These are phyloP conservation scores for Rhinatrema bivittatum DNA, from an alignment of 2,797 vertebrate species.

Conservation along the genomic window DNA sequence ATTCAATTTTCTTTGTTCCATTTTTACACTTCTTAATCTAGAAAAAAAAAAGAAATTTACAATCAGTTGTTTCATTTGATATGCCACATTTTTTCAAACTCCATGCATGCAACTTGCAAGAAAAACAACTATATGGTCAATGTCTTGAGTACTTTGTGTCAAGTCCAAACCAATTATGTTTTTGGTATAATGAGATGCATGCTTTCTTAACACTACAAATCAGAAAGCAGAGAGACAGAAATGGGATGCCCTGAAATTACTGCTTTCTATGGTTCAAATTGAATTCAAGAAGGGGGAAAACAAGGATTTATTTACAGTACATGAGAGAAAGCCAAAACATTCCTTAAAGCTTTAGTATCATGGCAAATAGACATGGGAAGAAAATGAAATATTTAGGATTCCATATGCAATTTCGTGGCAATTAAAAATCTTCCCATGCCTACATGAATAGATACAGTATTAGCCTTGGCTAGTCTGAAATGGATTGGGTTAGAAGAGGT, in stretches of 20 bases:
- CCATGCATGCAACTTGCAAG: slow-evolving; percentile 77
- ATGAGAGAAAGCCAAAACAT: slow-evolving; percentile 67
- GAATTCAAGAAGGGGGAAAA: slow-evolving; percentile 40
- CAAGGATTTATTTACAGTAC: slow-evolving; percentile 41
- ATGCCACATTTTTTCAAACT: slow-evolving; percentile 55
- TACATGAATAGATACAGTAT: slow-evolving; percentile 64
- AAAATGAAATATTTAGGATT: slow-evolving; percentile 26
- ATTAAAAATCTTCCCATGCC: slow-evolving; percentile 59
- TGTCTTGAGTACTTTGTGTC: slow-evolving; percentile 62
- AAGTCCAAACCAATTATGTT: slow-evolving; percentile 53
- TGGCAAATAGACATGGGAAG: slow-evolving; percentile 71
- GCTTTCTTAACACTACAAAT: slow-evolving; percentile 70
- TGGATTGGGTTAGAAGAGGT: slow-evolving; percentile 63
- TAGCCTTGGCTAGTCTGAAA: slow-evolving; percentile 64
- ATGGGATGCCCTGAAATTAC: slow-evolving; percentile 57
- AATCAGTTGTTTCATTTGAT: slow-evolving; percentile 52
- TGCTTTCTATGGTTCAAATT: slow-evolving; percentile 43
- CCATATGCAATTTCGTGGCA: slow-evolving; percentile 19
- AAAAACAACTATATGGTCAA: slow-evolving; percentile 71
- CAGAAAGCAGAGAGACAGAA: slow-evolving; percentile 51
- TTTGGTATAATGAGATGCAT: slow-evolving; percentile 83
- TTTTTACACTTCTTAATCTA: slow-evolving; percentile 99
- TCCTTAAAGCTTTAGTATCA: slow-evolving; percentile 63
- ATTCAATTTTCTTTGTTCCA: slow-evolving; percentile 98
- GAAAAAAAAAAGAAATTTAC: slow-evolving; percentile 80